Evolutionary conservation across 1,140 invertebrate species (phyloP).

Genomic region (Drosophila melanica): DNA sequence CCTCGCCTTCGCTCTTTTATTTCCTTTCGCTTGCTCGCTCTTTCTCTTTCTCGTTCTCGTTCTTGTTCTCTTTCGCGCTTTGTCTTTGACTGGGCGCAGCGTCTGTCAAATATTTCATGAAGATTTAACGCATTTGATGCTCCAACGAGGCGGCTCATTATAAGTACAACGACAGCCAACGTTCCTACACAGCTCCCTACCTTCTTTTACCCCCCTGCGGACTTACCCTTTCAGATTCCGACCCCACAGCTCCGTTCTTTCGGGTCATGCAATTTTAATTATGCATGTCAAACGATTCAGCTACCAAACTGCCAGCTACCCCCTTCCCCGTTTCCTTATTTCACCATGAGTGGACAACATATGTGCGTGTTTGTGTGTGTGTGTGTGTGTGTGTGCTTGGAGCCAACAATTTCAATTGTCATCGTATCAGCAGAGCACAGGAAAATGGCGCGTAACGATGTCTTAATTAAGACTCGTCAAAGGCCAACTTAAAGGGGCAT

Average conservation of each 20-base stretch:
- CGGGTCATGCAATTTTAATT: constrained; percentile 45
- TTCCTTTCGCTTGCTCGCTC: background rate
- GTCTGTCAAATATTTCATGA: constrained; percentile 63
- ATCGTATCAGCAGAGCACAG: constrained; percentile 32
- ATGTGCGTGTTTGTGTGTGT: constrained; percentile 2
- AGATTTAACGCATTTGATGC: constrained; percentile 69
- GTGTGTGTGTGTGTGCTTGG: constrained; percentile 16
- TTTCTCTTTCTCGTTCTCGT: too few species aligned
- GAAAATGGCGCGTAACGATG: constrained; percentile 69
- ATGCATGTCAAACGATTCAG: constrained; percentile 51
- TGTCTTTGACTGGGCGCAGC: constrained; percentile 10
- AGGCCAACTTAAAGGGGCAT: constrained; percentile 16
- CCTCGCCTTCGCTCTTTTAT: background rate
- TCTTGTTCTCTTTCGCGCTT: background rate
- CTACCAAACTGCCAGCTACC: constrained; percentile 11
- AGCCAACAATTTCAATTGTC: constrained; percentile 42
- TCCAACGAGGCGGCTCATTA: constrained; percentile 57
- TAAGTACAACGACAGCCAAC: constrained; percentile 8
- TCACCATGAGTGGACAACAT: constrained; percentile 3
- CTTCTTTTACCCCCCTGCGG: background rate
- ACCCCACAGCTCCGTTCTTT: background rate
- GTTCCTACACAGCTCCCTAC: background rate
- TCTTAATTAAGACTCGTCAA: constrained; percentile 67
- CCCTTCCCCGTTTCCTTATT: background rate
- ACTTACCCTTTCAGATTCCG: too few species aligned